Conservation (phyloP, 1,140 invertebrate genomes). For the Calosoma granatense region DNA sequence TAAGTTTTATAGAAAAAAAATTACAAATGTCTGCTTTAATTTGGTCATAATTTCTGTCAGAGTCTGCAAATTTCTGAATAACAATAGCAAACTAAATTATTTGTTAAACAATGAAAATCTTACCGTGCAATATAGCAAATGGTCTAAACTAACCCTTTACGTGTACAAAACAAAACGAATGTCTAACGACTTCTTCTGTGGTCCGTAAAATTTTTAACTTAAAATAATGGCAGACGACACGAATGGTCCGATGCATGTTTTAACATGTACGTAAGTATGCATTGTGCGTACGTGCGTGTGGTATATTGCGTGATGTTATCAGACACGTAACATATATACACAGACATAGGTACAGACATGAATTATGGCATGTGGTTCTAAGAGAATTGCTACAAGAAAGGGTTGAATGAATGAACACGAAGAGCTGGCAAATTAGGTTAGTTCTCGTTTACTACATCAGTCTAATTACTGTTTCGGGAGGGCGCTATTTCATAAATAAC, state of each 20-base stretch:
- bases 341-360: background rate
- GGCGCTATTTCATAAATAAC: no score
- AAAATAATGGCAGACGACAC: background rate
- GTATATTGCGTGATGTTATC: background rate
- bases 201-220: background rate
- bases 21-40: no score
- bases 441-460: no score
- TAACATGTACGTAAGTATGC: background rate
- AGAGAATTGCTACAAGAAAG: background rate
- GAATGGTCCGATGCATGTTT: background rate
- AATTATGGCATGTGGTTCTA: background rate
- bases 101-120: no score
- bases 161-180: no score
- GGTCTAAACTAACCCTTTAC: no score
- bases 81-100: no score
- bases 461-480: background rate
- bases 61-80: no score
- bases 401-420: background rate
- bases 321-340: background rate
- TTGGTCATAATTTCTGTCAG: no score
- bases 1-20: no score
- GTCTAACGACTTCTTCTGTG: no score
- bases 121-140: no score
- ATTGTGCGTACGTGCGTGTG: background rate
- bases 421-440: background rate